Conservation (phyloP, 2,113 vertebrate genomes). For the Xiphorhynchus elegans region DNA sequence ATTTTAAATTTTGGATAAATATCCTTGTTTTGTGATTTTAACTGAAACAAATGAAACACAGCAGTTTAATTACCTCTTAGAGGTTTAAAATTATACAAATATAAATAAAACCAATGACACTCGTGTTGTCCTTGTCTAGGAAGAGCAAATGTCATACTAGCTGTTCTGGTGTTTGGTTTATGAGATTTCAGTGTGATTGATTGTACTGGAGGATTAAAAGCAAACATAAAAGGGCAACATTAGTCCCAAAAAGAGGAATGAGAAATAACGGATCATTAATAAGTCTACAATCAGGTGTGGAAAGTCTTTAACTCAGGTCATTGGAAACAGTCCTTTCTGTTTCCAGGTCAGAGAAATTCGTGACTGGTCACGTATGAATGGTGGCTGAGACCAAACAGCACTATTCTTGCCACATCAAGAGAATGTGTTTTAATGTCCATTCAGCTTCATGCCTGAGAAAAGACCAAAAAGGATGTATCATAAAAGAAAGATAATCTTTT, state of each 20-base stretch:
- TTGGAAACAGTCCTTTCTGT: background rate
- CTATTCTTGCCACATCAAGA: background rate
- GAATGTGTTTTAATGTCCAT: background rate
- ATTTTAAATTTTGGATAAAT: background rate
- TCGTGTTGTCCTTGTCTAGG: background rate
- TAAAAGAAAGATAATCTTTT: background rate
- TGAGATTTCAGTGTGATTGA: background rate
- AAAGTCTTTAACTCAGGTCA: background rate
- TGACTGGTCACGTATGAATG: background rate
- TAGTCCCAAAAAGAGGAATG: background rate
- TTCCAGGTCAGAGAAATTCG: background rate
- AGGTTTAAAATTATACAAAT: background rate
- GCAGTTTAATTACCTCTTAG: background rate
- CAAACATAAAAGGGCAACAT: conserved; percentile 5
- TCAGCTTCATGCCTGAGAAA: background rate
- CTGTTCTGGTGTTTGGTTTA: background rate
- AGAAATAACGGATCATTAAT: background rate
- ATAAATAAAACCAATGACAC: background rate
- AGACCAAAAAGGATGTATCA: background rate
- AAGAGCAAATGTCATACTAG: background rate
- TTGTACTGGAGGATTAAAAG: conserved; percentile 36
- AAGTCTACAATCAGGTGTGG: background rate
- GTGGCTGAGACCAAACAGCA: background rate
- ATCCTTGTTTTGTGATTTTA: background rate
- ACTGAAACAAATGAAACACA: background rate